Conservation (phyloP, 2,113 vertebrate genomes). For the Xyliphius kryptos region DNA sequence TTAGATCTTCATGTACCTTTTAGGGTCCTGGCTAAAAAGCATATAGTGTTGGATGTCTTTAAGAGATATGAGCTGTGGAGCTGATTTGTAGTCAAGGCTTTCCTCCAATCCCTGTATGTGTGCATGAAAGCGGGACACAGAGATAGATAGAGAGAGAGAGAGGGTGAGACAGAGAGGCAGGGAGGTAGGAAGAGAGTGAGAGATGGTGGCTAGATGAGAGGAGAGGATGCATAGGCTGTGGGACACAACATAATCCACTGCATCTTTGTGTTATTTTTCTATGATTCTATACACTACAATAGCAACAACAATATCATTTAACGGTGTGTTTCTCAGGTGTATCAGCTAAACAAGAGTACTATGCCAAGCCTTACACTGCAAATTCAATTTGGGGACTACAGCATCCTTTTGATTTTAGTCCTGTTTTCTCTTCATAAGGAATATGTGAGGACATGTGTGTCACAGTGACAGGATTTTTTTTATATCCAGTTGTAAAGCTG, state of each 20-base stretch:
- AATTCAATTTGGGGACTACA: conserved; percentile 13
- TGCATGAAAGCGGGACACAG: conserved; percentile 8
- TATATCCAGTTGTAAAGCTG: conserved; percentile 38
- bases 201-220: conserved; percentile 2
- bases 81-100: conserved; percentile 42
- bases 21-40: background rate
- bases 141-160: too few relatives aligned
- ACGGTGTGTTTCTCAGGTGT: conserved; percentile 8
- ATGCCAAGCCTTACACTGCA: conserved; percentile 4
- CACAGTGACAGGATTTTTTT: conserved; percentile 29
- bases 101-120: conserved; percentile 28
- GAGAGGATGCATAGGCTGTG: conserved; percentile 15
- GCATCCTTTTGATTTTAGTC: conserved; percentile 15
- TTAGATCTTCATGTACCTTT: conserved; percentile 1
- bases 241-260: conserved; percentile 34
- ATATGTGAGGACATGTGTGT: conserved; percentile 32
- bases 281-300: conserved; percentile 18
- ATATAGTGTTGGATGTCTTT: conserved; percentile 28
- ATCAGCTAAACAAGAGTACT: conserved; percentile 13
- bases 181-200: background rate
- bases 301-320: conserved; percentile 16
- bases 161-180: too few relatives aligned
- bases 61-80: conserved; percentile 28
- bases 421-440: conserved; percentile 29
- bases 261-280: conserved; percentile 37